Conservation (phyloP, 2,113 vertebrate genomes). For the Rana temporaria region DNA sequence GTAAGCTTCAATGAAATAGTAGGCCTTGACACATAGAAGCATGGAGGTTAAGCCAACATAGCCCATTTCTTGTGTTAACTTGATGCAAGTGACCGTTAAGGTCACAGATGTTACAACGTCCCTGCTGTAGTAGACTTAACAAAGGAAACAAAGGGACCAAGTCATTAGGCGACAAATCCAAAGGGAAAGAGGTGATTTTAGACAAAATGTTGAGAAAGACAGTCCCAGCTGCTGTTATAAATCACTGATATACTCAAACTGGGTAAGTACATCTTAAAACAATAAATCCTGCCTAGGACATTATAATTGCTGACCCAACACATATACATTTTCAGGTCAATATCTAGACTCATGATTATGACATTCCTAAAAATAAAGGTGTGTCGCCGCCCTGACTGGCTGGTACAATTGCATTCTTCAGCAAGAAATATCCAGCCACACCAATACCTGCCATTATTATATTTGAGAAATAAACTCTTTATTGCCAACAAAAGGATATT, state of each 20-base stretch:
- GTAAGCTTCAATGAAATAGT: not conserved
- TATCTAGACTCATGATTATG: not conserved
- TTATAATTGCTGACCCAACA: not conserved
- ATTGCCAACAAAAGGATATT: too few species aligned
- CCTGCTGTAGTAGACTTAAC: not conserved
- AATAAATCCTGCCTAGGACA: not conserved
- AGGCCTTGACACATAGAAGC: not conserved
- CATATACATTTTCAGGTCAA: not conserved
- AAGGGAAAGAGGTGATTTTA: constrained; percentile 28
- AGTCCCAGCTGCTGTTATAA: constrained; percentile 28
- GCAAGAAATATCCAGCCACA: too few species aligned
- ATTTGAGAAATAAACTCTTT: too few species aligned
- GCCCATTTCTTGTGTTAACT: not conserved
- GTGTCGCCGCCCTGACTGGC: too few species aligned
- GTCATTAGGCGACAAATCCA: constrained; percentile 26
- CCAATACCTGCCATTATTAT: too few species aligned
- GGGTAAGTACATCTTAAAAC: not conserved
- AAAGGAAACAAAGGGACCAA: constrained; percentile 46
- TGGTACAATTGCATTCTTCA: too few species aligned
- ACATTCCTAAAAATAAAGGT: too few species aligned
- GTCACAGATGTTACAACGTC: constrained; percentile 46
- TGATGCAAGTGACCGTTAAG: constrained; percentile 27
- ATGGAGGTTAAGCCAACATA: constrained; percentile 16
- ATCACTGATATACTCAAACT: constrained; percentile 6
- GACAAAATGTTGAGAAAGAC: constrained; percentile 10